Percentiles rank a stretch among this genome's conserved stretches.
Conservation (phyloP, 2,888 invertebrate genomes). For the Allacma fusca region DNA sequence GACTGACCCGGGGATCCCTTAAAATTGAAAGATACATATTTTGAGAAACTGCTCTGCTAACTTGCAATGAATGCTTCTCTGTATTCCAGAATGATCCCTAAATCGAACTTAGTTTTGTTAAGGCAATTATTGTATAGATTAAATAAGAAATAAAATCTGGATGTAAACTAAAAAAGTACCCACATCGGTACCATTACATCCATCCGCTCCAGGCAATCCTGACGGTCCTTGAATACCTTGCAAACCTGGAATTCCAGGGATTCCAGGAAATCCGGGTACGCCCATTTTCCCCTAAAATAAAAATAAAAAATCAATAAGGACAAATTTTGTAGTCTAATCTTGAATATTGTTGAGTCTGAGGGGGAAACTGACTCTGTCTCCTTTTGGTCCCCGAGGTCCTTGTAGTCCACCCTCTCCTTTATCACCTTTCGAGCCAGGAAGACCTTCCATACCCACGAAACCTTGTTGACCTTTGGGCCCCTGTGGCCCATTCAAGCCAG, state of each 20-base stretch:
- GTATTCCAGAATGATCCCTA: neutral
- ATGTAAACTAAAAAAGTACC: conserved; percentile 30
- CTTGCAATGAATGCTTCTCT: neutral
- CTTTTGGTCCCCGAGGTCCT: conserved; percentile 61
- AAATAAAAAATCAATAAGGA: neutral
- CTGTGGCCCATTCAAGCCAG: conserved; percentile 66
- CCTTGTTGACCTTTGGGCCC: conserved; percentile 71
- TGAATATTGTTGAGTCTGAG: neutral
- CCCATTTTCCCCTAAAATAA: conserved; percentile 71
- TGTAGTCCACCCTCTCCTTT: conserved; percentile 62
- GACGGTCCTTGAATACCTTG: conserved; percentile 61
- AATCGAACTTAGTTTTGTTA: too few species aligned
- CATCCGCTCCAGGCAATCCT: conserved; percentile 57
- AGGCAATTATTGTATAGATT: too few species aligned
- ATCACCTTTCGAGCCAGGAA: conserved; percentile 68
- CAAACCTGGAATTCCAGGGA: conserved; percentile 68
- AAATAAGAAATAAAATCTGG: neutral
- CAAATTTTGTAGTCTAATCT: too few species aligned
- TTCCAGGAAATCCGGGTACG: conserved; percentile 72
- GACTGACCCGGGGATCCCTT: neutral
- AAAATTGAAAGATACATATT: neutral
- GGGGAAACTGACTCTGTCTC: conserved; percentile 54
- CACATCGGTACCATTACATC: conserved; percentile 61
- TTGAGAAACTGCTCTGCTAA: neutral
- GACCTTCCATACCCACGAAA: conserved; percentile 69